phyloP scores from a whole-genome alignment of 2,888 invertebrate genomes.

The Linyphia triangularis region DNA sequence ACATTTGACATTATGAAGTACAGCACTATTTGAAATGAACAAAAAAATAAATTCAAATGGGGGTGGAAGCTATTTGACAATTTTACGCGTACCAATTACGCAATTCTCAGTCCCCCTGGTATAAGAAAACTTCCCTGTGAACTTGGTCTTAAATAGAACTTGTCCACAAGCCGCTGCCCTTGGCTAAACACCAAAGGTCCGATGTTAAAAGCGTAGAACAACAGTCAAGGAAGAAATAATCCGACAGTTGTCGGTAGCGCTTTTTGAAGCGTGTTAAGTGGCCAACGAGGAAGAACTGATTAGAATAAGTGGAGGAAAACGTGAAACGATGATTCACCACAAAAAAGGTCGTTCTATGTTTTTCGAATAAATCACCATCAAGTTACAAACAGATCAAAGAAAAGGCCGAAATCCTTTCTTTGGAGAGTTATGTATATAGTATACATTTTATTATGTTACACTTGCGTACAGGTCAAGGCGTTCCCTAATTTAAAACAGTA shows the following conservation, averaged over 20 bases:
- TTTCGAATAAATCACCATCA: conserved; percentile 36
- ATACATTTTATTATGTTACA: too few species aligned
- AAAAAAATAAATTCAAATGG: too few species aligned
- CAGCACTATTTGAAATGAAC: too few species aligned
- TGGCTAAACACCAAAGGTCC: conserved; percentile 29
- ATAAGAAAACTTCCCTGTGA: too few species aligned
- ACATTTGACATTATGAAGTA: too few species aligned
- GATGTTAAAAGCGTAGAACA: conserved; percentile 16
- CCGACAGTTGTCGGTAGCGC: conserved; percentile 40
- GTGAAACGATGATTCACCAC: conserved; percentile 45
- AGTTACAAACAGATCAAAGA: conserved; percentile 17
- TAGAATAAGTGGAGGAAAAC: conserved; percentile 48
- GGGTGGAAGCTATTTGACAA: too few species aligned
- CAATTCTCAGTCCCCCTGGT: neutral
- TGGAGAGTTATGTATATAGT: too few species aligned
- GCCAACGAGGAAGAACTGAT: conserved; percentile 51
- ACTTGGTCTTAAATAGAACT: too few species aligned
- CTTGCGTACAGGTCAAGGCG: too few species aligned
- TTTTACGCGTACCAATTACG: neutral
- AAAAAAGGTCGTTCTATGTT: conserved; percentile 41
- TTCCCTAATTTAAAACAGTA: too few species aligned
- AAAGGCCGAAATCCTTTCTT: neutral
- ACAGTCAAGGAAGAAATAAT: conserved; percentile 27
- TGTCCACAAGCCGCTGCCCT: conserved; percentile 48
- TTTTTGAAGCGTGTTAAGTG: conserved; percentile 50